Percentiles rank a stretch among this genome's conserved stretches.
Conservation (phyloP, 2,113 vertebrate genomes). For the Strix aluco region DNA sequence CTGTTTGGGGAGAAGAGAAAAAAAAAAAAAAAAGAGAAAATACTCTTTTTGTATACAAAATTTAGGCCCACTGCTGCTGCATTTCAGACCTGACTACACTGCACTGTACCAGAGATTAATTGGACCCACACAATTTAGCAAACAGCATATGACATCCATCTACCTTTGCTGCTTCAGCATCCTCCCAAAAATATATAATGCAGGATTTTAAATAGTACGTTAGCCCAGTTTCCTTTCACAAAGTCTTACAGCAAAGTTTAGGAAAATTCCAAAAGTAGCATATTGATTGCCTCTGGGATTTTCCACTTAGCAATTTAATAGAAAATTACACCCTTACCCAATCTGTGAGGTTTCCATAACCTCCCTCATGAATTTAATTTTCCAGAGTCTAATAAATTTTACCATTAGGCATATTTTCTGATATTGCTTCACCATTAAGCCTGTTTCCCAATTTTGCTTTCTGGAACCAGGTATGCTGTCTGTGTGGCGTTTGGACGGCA, state of each 20-base stretch:
- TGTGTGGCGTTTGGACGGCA: background rate
- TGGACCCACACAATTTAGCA: background rate
- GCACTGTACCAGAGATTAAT: background rate
- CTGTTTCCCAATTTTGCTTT: background rate
- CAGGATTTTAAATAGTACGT: constrained; percentile 58
- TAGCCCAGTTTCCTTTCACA: constrained; percentile 64
- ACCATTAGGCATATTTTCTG: constrained; percentile 40
- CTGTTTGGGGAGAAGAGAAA: background rate
- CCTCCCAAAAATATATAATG: constrained; percentile 58
- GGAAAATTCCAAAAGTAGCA: constrained; percentile 68
- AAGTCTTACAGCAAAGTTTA: constrained; percentile 57
- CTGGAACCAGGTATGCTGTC: background rate
- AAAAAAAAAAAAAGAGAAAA: background rate
- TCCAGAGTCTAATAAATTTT: constrained; percentile 52
- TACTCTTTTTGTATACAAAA: background rate
- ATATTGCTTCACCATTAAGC: constrained; percentile 27
- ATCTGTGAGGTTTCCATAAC: constrained; percentile 52
- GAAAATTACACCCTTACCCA: constrained; percentile 65
- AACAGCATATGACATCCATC: constrained; percentile 34
- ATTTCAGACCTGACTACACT: background rate
- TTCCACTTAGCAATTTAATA: constrained; percentile 66
- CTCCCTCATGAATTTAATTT: constrained; percentile 55
- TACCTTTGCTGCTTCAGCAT: constrained; percentile 65
- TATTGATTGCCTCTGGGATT: constrained; percentile 70
- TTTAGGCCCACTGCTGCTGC: background rate